phyloP scores from a whole-genome alignment of 2,797 vertebrate species.

The Zenarchopterus dispar region DNA sequence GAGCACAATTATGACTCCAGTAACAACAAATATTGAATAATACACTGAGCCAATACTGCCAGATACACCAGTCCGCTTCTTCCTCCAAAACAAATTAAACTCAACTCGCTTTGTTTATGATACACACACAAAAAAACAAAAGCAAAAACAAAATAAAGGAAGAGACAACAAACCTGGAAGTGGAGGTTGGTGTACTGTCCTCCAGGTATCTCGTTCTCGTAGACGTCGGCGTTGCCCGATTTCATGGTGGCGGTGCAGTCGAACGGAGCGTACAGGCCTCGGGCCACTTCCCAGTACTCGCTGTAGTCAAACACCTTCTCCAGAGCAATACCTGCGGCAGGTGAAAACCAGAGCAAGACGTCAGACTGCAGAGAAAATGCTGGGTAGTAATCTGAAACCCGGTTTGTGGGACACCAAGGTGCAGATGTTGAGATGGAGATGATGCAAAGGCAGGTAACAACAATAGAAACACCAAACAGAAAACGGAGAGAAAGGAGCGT shows the following conservation, averaged over 20 bases:
- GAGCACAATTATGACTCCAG: no score
- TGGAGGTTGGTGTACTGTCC: slow-evolving; percentile 99
- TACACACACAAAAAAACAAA: background rate
- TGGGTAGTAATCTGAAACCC: background rate
- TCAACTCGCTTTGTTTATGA: no score
- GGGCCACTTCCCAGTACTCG: slow-evolving; percentile 95
- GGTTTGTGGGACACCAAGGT: background rate
- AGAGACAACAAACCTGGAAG: slow-evolving; percentile 76
- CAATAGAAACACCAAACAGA: no score
- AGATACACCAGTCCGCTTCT: slow-evolving; percentile 5
- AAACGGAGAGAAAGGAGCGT: no score
- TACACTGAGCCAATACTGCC: background rate
- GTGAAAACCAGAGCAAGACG: background rate
- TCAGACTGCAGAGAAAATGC: no score
- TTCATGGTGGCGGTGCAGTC: slow-evolving; percentile 99
- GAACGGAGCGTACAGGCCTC: slow-evolving; percentile 92
- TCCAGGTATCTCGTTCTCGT: slow-evolving; percentile 97
- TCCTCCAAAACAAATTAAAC: slow-evolving; percentile 1
- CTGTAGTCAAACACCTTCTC: slow-evolving; percentile 97
- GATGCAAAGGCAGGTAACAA: no score
- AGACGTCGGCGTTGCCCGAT: slow-evolving; percentile 94
- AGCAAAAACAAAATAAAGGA: background rate
- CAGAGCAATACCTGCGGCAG: slow-evolving; percentile 85
- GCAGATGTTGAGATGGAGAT: no score
- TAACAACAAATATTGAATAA: background rate